phyloP scores from a whole-genome alignment of 2,797 vertebrate species.

The Meriones psammophilus region DNA sequence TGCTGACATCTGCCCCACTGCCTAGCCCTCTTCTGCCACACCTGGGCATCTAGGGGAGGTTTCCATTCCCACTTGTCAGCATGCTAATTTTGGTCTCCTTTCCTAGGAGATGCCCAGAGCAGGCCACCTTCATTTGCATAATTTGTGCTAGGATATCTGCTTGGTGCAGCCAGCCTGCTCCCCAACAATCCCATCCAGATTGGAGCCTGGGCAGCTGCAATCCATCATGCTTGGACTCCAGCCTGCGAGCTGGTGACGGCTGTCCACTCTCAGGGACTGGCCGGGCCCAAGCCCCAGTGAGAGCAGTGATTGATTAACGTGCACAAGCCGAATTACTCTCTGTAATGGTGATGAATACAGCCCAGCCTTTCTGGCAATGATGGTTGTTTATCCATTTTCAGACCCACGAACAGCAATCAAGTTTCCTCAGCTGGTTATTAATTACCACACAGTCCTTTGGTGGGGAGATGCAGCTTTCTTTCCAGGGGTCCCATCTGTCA shows the following conservation, averaged over 20 bases:
- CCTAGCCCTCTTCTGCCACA: not conserved
- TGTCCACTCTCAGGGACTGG: conserved; percentile 46
- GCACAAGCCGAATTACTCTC: not conserved
- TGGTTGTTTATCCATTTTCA: conserved; percentile 57
- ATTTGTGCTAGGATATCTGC: not conserved
- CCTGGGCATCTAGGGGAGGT: too few relatives aligned
- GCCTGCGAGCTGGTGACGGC: not conserved
- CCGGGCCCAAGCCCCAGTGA: not conserved
- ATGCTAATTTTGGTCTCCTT: not conserved
- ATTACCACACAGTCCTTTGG: not conserved
- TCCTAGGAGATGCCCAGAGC: not conserved
- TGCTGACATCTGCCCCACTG: not conserved
- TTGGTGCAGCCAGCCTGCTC: not conserved
- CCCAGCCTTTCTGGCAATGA: conserved; percentile 41
- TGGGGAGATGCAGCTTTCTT: not conserved
- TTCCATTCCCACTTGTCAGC: not conserved
- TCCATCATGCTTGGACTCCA: conserved; percentile 21
- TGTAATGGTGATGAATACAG: conserved; percentile 68
- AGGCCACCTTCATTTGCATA: not conserved
- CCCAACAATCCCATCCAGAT: conserved; percentile 15
- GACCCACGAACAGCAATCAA: conserved; percentile 32
- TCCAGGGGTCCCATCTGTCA: conserved; percentile 62
- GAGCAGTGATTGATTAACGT: conserved; percentile 62
- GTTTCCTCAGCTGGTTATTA: conserved; percentile 58
- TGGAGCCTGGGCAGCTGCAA: conserved; percentile 58